Evolutionary conservation across 2,797 vertebrate genomes (phyloP).

Genomic region (Threskiornis aethiopicus): DNA sequence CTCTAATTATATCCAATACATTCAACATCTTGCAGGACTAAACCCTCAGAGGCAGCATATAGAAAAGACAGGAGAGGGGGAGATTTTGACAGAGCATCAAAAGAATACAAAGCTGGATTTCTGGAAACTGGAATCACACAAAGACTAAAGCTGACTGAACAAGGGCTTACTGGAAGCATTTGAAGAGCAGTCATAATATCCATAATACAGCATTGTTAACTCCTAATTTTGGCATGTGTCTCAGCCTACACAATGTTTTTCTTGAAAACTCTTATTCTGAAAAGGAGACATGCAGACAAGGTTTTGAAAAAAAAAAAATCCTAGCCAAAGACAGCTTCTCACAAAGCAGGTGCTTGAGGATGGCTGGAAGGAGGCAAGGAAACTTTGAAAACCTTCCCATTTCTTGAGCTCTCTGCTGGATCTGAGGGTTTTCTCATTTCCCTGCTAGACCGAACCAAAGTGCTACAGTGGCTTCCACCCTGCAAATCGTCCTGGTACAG

Average conservation of each 20-base stretch:
- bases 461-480: not conserved
- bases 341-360: not conserved
- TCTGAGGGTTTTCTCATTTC: not conserved
- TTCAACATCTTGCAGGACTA: not conserved
- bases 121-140: not conserved
- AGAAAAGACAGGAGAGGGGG: not conserved
- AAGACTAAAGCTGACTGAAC: not conserved
- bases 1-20: not conserved
- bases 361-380: not conserved
- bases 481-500: not conserved
- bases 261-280: not conserved
- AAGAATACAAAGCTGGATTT: not conserved
- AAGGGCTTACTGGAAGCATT: not conserved
- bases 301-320: not conserved
- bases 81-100: conserved; percentile 6
- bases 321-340: not conserved
- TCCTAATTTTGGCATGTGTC: not conserved
- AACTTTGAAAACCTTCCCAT: not conserved
- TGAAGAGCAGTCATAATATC: not conserved
- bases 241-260: not conserved
- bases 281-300: not conserved
- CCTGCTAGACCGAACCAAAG: accelerated
- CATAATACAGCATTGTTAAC: not conserved
- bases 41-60: not conserved
- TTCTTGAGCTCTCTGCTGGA: not conserved